These are phyloP conservation scores for Ascidia mentula DNA, from an alignment of 23 tunicate species.

Conservation along the genomic window DNA sequence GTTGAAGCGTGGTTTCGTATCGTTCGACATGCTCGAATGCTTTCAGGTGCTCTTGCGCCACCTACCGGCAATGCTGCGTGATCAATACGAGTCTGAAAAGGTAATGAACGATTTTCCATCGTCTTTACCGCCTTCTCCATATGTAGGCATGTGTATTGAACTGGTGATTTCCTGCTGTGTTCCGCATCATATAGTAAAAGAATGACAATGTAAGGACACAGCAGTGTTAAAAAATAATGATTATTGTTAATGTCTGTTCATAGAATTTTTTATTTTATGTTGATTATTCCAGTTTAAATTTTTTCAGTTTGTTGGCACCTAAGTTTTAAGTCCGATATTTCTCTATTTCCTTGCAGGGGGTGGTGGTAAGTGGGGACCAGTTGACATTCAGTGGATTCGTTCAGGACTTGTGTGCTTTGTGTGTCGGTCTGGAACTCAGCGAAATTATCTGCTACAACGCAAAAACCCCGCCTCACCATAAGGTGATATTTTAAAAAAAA, in stretches of 20 bases:
- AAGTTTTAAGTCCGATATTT: too few relatives aligned
- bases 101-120: too few relatives aligned
- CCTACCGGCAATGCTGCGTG: constrained; percentile 41
- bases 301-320: too few relatives aligned
- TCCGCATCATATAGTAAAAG: too few relatives aligned
- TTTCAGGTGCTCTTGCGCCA: constrained; percentile 42
- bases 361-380: constrained; percentile 69
- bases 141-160: too few relatives aligned
- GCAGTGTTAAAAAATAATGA: too few relatives aligned
- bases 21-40: constrained; percentile 37
- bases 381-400: constrained; percentile 61
- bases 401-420: constrained; percentile 55
- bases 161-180: too few relatives aligned
- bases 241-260: too few relatives aligned
- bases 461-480: constrained; percentile 38
- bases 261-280: too few relatives aligned
- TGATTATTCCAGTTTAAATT: too few relatives aligned
- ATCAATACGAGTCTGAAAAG: constrained; percentile 58
- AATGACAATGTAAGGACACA: too few relatives aligned
- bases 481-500: constrained; percentile 43
- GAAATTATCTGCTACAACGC: constrained; percentile 43
- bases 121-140: too few relatives aligned
- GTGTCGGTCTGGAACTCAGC: constrained; percentile 71
- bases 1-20: background rate
- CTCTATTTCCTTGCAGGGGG: constrained; percentile 7